Conservation (phyloP, 2,113 vertebrate species). For the Malurus elegans region DNA sequence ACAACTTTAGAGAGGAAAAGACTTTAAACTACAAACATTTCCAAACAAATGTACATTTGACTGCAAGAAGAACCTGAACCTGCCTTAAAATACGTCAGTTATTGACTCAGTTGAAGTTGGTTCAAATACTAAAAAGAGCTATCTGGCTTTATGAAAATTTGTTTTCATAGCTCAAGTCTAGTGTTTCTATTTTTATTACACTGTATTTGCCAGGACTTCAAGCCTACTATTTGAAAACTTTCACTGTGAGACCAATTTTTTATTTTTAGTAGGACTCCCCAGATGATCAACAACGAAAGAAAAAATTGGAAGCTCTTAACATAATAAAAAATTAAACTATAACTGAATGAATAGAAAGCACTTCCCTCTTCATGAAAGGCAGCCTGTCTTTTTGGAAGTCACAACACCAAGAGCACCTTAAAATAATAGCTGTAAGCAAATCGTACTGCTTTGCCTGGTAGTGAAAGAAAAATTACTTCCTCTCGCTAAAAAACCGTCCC, state of each 20-base stretch:
- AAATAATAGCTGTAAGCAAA: neutral
- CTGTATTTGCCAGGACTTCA: neutral
- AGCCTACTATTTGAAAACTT: slow-evolving; percentile 17
- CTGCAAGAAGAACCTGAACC: neutral
- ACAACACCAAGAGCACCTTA: neutral
- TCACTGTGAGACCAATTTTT: neutral
- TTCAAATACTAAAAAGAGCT: neutral
- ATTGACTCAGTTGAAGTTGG: neutral
- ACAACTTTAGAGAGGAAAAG: neutral
- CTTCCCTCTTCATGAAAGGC: neutral
- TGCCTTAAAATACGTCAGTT: neutral
- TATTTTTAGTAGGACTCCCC: slow-evolving; percentile 27
- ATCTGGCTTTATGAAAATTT: neutral
- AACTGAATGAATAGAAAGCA: neutral
- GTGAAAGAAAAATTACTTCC: neutral
- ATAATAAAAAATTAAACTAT: neutral
- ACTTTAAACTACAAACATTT: neutral
- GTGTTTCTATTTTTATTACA: slow-evolving; percentile 30
- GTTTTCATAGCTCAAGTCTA: neutral
- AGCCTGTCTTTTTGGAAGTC: neutral
- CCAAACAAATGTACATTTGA: neutral
- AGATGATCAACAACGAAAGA: neutral
- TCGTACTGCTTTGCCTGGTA: neutral
- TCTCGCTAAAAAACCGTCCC: neutral
- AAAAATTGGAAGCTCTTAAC: neutral